Evolutionary conservation across 2,797 vertebrate genomes (phyloP).

Genomic region (Muscicapa striata): DNA sequence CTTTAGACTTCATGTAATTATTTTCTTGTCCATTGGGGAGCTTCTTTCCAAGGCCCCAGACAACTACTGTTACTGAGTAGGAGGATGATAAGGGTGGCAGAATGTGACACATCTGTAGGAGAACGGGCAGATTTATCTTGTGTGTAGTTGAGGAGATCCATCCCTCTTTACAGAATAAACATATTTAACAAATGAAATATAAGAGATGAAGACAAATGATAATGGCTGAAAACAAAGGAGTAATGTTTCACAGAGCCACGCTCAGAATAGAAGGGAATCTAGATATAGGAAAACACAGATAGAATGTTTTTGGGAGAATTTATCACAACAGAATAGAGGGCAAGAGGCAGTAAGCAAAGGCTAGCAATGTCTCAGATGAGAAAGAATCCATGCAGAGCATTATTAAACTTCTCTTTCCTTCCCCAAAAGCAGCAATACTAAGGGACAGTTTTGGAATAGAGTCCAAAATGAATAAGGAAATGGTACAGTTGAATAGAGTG

Average conservation of each 20-base stretch:
- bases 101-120: fast-evolving
- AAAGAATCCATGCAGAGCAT: not conserved
- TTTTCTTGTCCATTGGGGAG: not conserved
- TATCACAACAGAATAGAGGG: not conserved
- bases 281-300: not conserved
- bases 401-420: not conserved
- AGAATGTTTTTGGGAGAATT: not conserved
- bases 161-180: not conserved
- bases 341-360: not conserved
- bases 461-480: not conserved
- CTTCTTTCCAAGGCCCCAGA: not conserved
- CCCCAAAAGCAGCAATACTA: not conserved
- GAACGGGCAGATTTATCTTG: not conserved
- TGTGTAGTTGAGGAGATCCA: not conserved
- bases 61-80: not conserved
- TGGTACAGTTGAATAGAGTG: not conserved
- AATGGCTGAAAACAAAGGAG: not conserved
- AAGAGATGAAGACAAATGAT: fast-evolving
- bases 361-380: not conserved
- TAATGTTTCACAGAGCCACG: not conserved
- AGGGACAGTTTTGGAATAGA: not conserved
- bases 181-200: not conserved
- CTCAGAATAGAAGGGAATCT: not conserved
- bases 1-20: not conserved
- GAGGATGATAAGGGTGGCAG: not conserved